A percentile compares a stretch with the other conserved stretches of the same genome.
phyloP scores from a whole-genome alignment of 2,113 vertebrate genomes.

The Hippolais icterina region DNA sequence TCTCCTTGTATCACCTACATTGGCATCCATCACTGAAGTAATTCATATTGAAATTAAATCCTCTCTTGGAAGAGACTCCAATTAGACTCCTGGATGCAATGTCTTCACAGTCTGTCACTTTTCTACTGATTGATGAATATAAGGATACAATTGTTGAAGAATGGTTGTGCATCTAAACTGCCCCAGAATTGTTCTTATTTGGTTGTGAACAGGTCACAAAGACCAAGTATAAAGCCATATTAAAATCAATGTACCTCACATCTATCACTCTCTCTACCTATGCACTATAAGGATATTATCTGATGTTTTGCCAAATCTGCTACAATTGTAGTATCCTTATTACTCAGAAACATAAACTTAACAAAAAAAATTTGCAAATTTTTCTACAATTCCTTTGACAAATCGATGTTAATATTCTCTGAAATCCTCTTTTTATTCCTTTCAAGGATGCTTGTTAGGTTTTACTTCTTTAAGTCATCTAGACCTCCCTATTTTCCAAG shows the following conservation, averaged over 20 bases:
- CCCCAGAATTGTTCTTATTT: background rate
- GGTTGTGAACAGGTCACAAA: background rate
- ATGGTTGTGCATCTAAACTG: background rate
- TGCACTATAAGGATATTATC: accelerated
- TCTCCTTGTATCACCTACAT: background rate
- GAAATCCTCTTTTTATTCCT: background rate
- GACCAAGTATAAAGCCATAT: background rate
- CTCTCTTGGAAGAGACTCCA: background rate
- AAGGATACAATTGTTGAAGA: background rate
- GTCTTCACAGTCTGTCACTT: background rate
- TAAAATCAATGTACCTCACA: background rate
- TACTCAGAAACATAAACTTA: background rate
- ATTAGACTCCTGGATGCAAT: background rate
- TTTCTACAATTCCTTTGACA: background rate
- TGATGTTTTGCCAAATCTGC: background rate
- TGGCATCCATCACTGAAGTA: background rate
- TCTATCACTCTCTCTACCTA: background rate
- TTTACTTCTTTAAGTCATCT: background rate
- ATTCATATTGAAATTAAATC: background rate
- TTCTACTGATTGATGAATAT: background rate
- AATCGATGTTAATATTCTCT: background rate
- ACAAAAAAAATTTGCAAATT: accelerated
- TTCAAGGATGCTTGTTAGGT: background rate
- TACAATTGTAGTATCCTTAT: background rate
- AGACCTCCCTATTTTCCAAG: background rate